phyloP scores from a whole-genome alignment of 2,797 vertebrate species.

The Cryptoprocta ferox region DNA sequence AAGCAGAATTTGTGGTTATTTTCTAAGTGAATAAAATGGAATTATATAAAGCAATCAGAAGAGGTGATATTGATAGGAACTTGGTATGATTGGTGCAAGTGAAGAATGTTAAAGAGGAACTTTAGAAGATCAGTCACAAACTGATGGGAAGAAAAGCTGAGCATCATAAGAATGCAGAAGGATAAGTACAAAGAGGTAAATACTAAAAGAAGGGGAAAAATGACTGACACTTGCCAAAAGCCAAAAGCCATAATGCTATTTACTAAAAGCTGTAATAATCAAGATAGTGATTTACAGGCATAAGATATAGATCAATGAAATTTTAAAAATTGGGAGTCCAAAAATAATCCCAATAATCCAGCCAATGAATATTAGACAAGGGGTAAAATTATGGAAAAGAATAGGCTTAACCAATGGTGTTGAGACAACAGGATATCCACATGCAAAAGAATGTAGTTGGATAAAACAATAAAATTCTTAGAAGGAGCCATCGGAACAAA shows the following conservation, averaged over 20 bases:
- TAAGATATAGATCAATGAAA: neutral
- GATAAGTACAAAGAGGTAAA: neutral
- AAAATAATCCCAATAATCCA: neutral
- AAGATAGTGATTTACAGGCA: neutral
- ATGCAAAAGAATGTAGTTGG: neutral
- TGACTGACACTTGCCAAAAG: neutral
- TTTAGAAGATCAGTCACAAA: neutral
- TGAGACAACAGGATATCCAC: neutral
- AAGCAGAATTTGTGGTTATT: neutral
- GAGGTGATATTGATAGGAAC: neutral
- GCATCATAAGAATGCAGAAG: neutral
- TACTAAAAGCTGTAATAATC: constrained; percentile 8
- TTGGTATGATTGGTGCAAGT: neutral
- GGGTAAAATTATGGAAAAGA: neutral
- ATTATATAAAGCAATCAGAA: neutral
- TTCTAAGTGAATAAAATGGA: neutral
- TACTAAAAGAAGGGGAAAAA: neutral
- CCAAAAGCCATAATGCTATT: neutral
- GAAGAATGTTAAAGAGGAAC: neutral
- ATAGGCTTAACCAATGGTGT: neutral
- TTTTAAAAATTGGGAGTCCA: neutral
- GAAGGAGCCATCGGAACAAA: neutral
- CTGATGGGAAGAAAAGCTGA: neutral
- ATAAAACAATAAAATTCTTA: neutral
- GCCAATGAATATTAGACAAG: neutral